A percentile compares a stretch with the other conserved stretches of the same genome.
phyloP scores from a whole-genome alignment of 2,113 vertebrate genomes.

The Sinocyclocheilus anshuiensis region DNA sequence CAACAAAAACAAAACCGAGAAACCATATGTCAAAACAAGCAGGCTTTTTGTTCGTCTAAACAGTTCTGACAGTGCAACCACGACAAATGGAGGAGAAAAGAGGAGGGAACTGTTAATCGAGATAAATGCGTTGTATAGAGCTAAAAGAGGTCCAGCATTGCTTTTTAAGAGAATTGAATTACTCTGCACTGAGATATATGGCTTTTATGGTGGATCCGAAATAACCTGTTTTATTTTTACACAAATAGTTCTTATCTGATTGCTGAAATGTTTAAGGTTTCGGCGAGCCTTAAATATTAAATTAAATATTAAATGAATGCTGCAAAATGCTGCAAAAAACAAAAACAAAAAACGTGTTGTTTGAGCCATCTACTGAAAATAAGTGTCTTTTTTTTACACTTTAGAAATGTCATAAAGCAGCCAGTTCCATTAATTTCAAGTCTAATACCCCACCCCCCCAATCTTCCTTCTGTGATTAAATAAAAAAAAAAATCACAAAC shows the following conservation, averaged over 20 bases:
- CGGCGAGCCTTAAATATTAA: background rate
- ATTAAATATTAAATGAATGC: background rate
- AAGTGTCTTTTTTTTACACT: background rate
- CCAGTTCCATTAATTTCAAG: constrained; percentile 8
- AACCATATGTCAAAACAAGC: constrained; percentile 65
- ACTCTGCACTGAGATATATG: constrained; percentile 21
- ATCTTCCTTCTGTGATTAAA: too few relatives aligned
- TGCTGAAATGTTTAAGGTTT: background rate
- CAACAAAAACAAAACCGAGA: constrained; percentile 62
- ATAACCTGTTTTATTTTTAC: background rate
- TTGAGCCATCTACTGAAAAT: constrained; percentile 36
- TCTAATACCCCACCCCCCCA: background rate
- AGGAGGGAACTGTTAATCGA: constrained; percentile 45
- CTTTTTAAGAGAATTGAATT: constrained; percentile 49
- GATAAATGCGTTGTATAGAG: constrained; percentile 42
- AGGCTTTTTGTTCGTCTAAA: constrained; percentile 53
- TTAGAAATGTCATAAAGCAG: background rate
- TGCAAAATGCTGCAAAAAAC: background rate
- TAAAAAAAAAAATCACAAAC: too few relatives aligned
- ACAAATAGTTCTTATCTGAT: background rate
- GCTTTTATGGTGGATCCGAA: background rate
- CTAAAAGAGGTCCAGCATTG: constrained; percentile 32
- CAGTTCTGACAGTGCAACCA: constrained; percentile 52
- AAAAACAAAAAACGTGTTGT: constrained; percentile 5
- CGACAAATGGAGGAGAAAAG: constrained; percentile 52